Evolutionary conservation across 2,113 vertebrate genomes (phyloP).

Genomic region (Myanophis thanlyinensis): DNA sequence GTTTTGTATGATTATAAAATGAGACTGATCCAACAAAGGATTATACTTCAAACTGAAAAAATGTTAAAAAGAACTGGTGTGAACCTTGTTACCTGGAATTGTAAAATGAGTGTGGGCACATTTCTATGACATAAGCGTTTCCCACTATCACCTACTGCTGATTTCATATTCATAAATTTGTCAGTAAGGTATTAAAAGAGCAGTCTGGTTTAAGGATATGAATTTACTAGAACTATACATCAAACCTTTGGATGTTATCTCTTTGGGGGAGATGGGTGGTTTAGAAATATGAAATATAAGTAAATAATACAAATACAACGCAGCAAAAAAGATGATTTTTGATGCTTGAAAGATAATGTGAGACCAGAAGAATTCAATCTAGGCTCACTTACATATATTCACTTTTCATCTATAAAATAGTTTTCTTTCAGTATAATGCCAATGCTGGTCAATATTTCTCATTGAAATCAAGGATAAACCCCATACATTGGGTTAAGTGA

Average conservation of each 20-base stretch:
- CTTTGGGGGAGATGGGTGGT: too few species aligned
- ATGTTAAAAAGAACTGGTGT: not conserved
- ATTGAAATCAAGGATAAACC: not conserved
- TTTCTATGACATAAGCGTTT: not conserved
- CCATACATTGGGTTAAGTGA: not conserved
- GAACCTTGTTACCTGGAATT: not conserved
- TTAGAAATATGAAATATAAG: too few species aligned
- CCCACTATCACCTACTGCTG: not conserved
- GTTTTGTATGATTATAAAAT: not conserved
- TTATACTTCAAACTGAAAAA: not conserved
- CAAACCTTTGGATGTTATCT: not conserved
- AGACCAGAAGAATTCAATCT: not conserved
- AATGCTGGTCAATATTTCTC: not conserved
- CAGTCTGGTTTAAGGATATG: not conserved
- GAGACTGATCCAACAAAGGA: not conserved
- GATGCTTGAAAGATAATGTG: not conserved
- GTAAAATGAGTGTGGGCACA: not conserved
- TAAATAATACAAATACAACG: not conserved
- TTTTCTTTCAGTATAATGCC: not conserved
- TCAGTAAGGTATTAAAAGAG: not conserved
- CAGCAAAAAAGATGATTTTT: not conserved
- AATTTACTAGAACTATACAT: not conserved
- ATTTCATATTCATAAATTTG: not conserved
- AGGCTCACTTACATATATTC: not conserved
- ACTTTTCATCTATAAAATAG: not conserved